phyloP scores from a whole-genome alignment of 2,113 vertebrate genomes.

The Abramis brama region DNA sequence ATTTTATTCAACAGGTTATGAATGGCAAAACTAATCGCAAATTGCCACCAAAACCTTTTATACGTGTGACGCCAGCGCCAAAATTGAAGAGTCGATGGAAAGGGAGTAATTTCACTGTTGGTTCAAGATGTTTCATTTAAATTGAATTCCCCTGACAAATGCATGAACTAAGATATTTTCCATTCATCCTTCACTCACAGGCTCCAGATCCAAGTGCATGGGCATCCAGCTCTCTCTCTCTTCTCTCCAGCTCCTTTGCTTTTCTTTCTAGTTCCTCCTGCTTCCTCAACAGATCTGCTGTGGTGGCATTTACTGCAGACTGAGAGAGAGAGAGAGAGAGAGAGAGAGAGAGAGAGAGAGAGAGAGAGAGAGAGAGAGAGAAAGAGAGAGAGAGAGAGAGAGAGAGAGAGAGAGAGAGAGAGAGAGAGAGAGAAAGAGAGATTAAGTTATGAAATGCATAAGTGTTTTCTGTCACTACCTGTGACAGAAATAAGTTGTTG shows the following conservation, averaged over 20 bases:
- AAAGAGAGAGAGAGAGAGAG: background rate
- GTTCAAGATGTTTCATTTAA: background rate
- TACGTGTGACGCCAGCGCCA: background rate
- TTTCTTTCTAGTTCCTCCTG: constrained; percentile 95
- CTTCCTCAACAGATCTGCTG: constrained; percentile 86
- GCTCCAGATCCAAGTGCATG: constrained; percentile 79
- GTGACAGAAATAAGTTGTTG: too few species aligned
- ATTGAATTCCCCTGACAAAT: background rate
- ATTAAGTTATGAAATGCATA: background rate
- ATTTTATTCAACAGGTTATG: background rate
- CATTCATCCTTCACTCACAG: constrained; percentile 67
- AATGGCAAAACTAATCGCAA: background rate
- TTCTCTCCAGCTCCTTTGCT: constrained; percentile 88
- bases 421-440: accelerated
- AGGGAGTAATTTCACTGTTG: background rate
- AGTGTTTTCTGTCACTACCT: background rate
- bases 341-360: background rate
- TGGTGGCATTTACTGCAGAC: constrained; percentile 78
- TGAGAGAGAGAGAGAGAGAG: constrained; percentile 31
- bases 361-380: background rate
- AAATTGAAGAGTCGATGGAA: background rate
- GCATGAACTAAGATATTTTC: background rate
- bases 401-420: background rate
- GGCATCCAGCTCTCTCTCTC: constrained; percentile 87
- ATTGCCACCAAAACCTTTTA: background rate